Evolutionary conservation across 1,140 invertebrate genomes (phyloP), one percentile per base, ranked within the genome.

Genomic region (Maniola jurtina): DNA sequence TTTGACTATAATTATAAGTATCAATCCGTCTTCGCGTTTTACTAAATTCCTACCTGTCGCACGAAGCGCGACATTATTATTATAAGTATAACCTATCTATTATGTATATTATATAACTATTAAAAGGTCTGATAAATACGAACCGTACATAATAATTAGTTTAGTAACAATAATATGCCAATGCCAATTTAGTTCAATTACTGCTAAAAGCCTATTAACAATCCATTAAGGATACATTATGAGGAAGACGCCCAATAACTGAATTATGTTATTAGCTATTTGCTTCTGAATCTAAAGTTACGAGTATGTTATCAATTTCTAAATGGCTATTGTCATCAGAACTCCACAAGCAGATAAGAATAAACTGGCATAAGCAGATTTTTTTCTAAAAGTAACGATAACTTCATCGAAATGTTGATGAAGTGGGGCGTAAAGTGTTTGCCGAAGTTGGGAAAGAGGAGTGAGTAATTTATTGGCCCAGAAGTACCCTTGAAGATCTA

Each of bases 131-230:
- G 2, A 25, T 25, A 9, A 52, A 47, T 14, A 47, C 11, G 2
- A 13, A 55, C 7, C 9, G 33, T 11, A 55, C 6, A 11, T 34
- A 42, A 13, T 16, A 52, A 52, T 9, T 14, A 34, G 6, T 55
- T 34, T 6, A 11, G 13, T 34, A 34, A n/a, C n/a, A n/a, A 34
- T 13, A 42, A 42, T 42, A 13, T 42, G 40, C 40, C 40, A 42
- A n/a, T 55, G 4, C 33, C 6, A 55, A 55, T 34, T 7, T 33
- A 16, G 52, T 55, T 13, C 16, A 55, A 14, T 57, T 15, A 57
- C 55, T 40, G 55, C 25, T 57, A 15, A 55, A 55, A 57, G 55
- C 55, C 55, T 57, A 57, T 57, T 40, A 57, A 57, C 52, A 40
- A n/a, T 57, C 14, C 13, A 57, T 57, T 40, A 40, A 15, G 34